These are phyloP conservation scores for Drosophila biarmipes DNA, from an alignment of 1,140 invertebrate genomes.

Conservation along the genomic window DNA sequence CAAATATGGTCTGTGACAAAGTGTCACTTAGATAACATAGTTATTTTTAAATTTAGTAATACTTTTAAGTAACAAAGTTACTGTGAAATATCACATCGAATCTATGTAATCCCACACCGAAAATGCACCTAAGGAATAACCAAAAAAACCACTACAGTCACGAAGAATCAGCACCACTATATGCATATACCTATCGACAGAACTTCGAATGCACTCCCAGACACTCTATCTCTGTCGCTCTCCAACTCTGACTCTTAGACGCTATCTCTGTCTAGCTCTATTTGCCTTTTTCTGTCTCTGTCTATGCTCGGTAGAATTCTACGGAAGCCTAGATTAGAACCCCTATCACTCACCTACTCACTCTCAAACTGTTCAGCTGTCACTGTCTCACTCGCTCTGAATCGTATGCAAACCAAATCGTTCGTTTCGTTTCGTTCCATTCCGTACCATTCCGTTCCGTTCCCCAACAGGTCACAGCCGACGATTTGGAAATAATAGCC, in stretches of 20 bases:
- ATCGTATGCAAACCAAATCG: slow-evolving; percentile 64
- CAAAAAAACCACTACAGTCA: slow-evolving; percentile 30
- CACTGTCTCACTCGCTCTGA: slow-evolving; percentile 50
- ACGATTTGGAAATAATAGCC: slow-evolving; percentile 83
- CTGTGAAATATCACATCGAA: slow-evolving; percentile 52
- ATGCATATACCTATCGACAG: slow-evolving; percentile 19
- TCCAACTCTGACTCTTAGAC: slow-evolving; percentile 2
- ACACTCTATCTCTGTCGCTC: slow-evolving; percentile 27
- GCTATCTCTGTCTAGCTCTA: slow-evolving; percentile 31
- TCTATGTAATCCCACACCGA: slow-evolving; percentile 31
- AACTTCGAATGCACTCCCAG: slow-evolving; percentile 38
- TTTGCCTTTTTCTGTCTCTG: slow-evolving; percentile 34
- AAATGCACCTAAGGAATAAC: slow-evolving; percentile 29
- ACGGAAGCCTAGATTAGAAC: slow-evolving; percentile 24
- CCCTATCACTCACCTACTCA: slow-evolving; percentile 18
- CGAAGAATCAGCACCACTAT: slow-evolving; percentile 46
- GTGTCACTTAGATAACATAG: slow-evolving; percentile 12
- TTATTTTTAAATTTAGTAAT: slow-evolving; percentile 36
- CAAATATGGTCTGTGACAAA: background rate
- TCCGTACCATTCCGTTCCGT: slow-evolving; percentile 62
- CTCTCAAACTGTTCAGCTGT: slow-evolving; percentile 17
- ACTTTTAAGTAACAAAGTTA: slow-evolving; percentile 43
- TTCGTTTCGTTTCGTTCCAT: slow-evolving; percentile 66
- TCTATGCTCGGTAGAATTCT: slow-evolving; percentile 31
- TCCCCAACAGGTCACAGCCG: slow-evolving; percentile 81